Conservation (phyloP, 2,113 vertebrate species). For the Hylia prasina region DNA sequence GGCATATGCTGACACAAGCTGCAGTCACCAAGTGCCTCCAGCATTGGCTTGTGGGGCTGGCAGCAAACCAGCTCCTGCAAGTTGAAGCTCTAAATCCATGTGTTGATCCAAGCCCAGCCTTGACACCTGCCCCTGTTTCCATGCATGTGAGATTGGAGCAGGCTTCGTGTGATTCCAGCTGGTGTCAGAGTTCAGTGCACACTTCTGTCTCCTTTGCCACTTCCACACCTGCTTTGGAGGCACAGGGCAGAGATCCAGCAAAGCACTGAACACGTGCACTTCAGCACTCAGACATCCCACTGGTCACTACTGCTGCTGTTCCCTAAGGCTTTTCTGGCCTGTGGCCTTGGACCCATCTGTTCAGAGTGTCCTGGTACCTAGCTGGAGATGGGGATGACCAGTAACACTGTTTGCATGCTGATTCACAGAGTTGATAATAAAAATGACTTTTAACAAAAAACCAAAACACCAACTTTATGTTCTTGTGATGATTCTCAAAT, state of each 20-base stretch:
- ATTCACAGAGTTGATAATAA: background rate
- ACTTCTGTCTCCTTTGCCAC: background rate
- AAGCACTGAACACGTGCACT: background rate
- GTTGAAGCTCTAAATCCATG: background rate
- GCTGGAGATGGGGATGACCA: background rate
- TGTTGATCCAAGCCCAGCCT: background rate
- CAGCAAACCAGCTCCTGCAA: background rate
- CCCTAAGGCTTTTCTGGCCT: background rate
- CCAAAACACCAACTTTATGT: too few relatives aligned
- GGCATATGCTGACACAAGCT: background rate
- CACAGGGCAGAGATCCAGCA: background rate
- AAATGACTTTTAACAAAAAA: background rate
- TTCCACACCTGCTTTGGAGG: background rate
- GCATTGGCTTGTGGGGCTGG: background rate
- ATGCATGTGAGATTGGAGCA: background rate
- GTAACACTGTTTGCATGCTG: background rate
- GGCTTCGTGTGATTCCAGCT: background rate
- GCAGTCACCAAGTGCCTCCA: background rate
- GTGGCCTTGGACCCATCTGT: background rate
- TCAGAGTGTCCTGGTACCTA: background rate
- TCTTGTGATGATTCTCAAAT: background rate
- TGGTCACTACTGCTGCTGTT: background rate
- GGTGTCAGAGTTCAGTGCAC: background rate
- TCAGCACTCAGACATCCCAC: background rate
- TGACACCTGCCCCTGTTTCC: background rate